Evolutionary conservation across 2,797 vertebrate genomes (phyloP).

Genomic region (Acridotheres tristis): DNA sequence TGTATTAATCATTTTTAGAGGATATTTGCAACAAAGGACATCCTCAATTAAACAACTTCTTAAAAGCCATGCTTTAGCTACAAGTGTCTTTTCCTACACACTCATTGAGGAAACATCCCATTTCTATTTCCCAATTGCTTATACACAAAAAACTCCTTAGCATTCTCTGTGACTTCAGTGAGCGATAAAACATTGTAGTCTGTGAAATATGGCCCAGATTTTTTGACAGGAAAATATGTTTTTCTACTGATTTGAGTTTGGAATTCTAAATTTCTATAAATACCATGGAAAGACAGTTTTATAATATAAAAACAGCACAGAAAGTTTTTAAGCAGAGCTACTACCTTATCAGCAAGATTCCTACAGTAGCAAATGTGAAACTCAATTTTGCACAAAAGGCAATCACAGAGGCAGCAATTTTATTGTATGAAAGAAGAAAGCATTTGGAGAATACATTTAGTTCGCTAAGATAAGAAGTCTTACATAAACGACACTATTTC

Average conservation of each 20-base stretch:
- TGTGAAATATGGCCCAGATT: not conserved
- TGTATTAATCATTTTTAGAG: not conserved
- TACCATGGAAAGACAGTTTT: not conserved
- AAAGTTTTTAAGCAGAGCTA: not conserved
- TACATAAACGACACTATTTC: not conserved
- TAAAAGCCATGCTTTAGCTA: not conserved
- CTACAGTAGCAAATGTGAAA: not conserved
- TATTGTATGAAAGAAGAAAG: not conserved
- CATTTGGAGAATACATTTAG: slow-evolving; percentile 1
- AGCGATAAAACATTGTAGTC: not conserved
- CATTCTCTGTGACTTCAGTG: not conserved
- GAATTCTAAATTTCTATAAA: not conserved
- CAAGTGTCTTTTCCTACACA: not conserved
- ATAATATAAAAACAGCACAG: not conserved
- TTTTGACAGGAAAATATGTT: not conserved
- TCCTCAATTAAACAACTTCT: not conserved
- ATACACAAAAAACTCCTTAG: not conserved
- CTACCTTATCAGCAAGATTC: not conserved
- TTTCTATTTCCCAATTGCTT: not conserved
- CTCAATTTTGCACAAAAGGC: not conserved
- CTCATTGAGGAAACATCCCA: not conserved
- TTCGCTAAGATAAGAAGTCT: slow-evolving; percentile 21
- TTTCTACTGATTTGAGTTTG: not conserved
- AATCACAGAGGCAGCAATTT: not conserved
- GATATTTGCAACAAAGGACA: not conserved